Percentiles rank a stretch among this genome's conserved stretches.
Conservation (phyloP, 2,113 vertebrate species). For the Hippoglossus stenolepis region DNA sequence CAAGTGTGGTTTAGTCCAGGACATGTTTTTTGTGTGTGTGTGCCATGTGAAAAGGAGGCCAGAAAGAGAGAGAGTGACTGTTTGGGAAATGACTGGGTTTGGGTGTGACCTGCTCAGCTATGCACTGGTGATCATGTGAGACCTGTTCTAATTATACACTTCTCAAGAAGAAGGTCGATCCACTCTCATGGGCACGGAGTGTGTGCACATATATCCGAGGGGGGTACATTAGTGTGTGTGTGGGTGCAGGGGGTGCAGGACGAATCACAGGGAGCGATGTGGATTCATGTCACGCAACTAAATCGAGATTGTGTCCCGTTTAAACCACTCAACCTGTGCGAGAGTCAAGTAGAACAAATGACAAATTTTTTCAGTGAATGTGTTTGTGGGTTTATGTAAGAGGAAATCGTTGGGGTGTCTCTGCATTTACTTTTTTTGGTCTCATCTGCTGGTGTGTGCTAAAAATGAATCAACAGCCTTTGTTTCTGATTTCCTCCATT, state of each 20-base stretch:
- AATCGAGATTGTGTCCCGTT: constrained; percentile 58
- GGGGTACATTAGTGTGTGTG: constrained; percentile 18
- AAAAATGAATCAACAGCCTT: constrained; percentile 20
- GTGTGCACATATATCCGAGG: constrained; percentile 57
- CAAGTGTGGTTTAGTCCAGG: constrained; percentile 19
- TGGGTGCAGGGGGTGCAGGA: background rate
- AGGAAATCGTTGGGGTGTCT: constrained; percentile 6
- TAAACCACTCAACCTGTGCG: constrained; percentile 31
- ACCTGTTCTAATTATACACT: constrained; percentile 84
- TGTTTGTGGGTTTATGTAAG: constrained; percentile 24
- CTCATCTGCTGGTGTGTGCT: constrained; percentile 10
- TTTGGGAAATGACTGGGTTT: constrained; percentile 75
- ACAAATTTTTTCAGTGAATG: constrained; percentile 2
- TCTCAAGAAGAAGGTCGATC: constrained; percentile 80
- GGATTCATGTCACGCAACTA: constrained; percentile 42
- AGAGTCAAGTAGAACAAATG: constrained; percentile 52
- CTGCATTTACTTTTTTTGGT: background rate
- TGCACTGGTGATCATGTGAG: constrained; percentile 84
- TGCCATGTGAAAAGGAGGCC: constrained; percentile 47
- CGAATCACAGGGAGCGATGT: constrained; percentile 17
- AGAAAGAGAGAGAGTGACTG: constrained; percentile 55
- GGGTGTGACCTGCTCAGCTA: constrained; percentile 79
- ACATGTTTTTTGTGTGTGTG: constrained; percentile 1
- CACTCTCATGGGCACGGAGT: constrained; percentile 68
- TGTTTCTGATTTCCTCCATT: constrained; percentile 37